Percentiles rank a stretch among this genome's conserved stretches.
These are phyloP conservation scores for Fukomys damarensis DNA, from an alignment of 2,113 vertebrate genomes.

Conservation along the genomic window DNA sequence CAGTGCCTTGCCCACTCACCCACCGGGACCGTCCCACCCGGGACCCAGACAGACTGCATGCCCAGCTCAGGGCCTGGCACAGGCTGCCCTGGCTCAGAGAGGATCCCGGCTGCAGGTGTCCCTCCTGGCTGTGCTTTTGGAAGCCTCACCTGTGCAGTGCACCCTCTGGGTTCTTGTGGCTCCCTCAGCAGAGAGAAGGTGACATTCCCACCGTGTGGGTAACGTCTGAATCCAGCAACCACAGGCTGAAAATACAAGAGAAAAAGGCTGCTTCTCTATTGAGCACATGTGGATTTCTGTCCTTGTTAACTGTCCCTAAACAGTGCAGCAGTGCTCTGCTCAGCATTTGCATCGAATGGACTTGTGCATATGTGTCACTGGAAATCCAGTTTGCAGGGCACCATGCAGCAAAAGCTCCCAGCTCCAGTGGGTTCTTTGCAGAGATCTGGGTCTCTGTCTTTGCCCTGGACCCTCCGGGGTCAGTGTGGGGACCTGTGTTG, in stretches of 20 bases:
- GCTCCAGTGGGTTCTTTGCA: background rate
- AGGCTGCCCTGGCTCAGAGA: background rate
- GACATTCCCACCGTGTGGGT: fast-evolving
- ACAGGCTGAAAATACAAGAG: too few relatives aligned
- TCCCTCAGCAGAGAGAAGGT: background rate
- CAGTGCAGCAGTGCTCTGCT: background rate
- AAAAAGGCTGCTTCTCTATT: background rate
- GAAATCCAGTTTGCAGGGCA: background rate
- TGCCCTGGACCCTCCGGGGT: background rate
- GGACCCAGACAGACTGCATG: background rate
- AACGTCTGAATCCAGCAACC: background rate
- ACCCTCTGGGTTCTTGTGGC: background rate
- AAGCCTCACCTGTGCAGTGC: fast-evolving
- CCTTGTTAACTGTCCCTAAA: background rate
- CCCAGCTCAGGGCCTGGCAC: background rate
- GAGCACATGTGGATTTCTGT: background rate
- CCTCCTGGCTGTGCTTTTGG: fast-evolving
- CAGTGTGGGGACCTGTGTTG: background rate
- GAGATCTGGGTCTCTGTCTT: too few relatives aligned
- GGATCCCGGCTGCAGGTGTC: fast-evolving
- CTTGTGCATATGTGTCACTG: too few relatives aligned
- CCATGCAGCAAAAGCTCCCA: fast-evolving
- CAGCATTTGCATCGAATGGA: background rate
- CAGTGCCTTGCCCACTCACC: background rate
- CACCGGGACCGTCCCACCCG: fast-evolving